Conservation (phyloP, 2,797 vertebrate genomes). For the Lepus townsendii region DNA sequence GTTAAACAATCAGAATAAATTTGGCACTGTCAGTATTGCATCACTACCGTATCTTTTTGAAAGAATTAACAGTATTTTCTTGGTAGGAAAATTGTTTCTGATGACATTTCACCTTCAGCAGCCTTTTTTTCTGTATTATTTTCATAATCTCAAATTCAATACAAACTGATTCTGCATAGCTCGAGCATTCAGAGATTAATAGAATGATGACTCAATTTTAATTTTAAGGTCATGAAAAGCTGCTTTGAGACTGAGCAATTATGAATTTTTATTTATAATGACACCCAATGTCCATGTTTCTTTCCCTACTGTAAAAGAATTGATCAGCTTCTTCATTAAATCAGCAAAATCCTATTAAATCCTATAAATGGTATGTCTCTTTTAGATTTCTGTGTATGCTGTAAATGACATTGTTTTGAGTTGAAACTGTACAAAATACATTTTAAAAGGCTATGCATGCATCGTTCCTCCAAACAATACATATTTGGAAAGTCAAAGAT, state of each 20-base stretch:
- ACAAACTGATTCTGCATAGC: constrained; percentile 80
- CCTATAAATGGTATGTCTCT: constrained; percentile 88
- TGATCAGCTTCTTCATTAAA: constrained; percentile 89
- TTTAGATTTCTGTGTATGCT: constrained; percentile 89
- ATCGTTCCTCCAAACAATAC: constrained; percentile 89
- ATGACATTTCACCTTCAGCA: constrained; percentile 83
- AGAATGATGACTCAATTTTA: constrained; percentile 85
- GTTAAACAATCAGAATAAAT: constrained; percentile 79
- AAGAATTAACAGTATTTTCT: constrained; percentile 80
- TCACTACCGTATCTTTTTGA: constrained; percentile 85
- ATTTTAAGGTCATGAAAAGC: constrained; percentile 85
- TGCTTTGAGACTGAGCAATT: constrained; percentile 86
- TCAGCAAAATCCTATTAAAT: constrained; percentile 87
- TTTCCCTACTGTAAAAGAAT: constrained; percentile 88
- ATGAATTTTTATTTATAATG: constrained; percentile 88
- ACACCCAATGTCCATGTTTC: constrained; percentile 86
- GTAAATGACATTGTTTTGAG: constrained; percentile 89
- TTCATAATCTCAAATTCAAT: constrained; percentile 85
- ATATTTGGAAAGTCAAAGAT: constrained; percentile 85
- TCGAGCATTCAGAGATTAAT: constrained; percentile 83
- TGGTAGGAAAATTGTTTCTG: constrained; percentile 80
- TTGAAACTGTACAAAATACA: constrained; percentile 90
- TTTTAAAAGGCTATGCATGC: constrained; percentile 89
- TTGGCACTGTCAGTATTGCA: constrained; percentile 88
- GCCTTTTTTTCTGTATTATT: constrained; percentile 83